Conservation (phyloP, 2,113 vertebrate species). For the Amblyornis subalaris region DNA sequence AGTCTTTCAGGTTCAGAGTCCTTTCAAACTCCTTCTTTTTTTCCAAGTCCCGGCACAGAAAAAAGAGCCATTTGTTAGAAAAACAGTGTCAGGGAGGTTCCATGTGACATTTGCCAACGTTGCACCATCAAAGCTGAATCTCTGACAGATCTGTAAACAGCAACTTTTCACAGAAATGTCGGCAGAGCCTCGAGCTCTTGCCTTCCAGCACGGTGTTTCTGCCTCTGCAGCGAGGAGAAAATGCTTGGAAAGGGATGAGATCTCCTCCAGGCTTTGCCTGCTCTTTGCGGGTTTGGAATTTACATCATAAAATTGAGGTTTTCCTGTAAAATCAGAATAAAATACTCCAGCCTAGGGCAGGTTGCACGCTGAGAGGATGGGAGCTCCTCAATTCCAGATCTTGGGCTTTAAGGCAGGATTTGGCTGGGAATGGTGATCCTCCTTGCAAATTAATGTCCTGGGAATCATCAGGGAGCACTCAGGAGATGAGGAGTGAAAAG, state of each 20-base stretch:
- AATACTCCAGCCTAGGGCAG: not conserved
- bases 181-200: not conserved
- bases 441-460: not conserved
- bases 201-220: not conserved
- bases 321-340: not conserved
- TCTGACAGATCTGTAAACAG: conserved; percentile 52
- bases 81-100: conserved; percentile 33
- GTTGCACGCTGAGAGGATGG: fast-evolving
- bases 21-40: not conserved
- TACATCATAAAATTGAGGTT: not conserved
- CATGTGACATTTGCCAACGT: conserved; percentile 8
- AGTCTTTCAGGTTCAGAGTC: not conserved
- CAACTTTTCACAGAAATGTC: not conserved
- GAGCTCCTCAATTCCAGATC: fast-evolving
- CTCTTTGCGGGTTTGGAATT: not conserved
- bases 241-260: not conserved
- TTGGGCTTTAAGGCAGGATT: not conserved
- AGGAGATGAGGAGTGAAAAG: not conserved
- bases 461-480: fast-evolving
- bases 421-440: not conserved
- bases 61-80: conserved; percentile 43
- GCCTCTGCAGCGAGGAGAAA: not conserved
- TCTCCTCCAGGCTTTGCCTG: not conserved
- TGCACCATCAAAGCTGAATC: conserved; percentile 40
- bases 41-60: not conserved